These are phyloP conservation scores for Morinoia aosen DNA, from an alignment of 2,888 invertebrate genomes.

Conservation along the genomic window DNA sequence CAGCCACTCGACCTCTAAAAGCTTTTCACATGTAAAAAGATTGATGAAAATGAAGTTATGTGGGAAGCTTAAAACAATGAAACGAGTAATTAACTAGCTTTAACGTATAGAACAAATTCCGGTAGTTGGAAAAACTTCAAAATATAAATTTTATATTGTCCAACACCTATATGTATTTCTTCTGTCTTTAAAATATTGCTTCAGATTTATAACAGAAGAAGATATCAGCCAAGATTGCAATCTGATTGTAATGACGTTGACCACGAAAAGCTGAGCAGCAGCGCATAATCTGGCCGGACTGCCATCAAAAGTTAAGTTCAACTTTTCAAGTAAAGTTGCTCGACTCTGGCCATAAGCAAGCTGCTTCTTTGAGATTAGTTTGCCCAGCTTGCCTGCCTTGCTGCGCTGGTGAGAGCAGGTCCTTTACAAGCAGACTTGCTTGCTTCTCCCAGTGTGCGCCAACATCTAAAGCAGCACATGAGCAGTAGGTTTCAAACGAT, in stretches of 20 bases:
- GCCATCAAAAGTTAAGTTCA: conserved; percentile 51
- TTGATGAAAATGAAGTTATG: not conserved
- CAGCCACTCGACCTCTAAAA: not conserved
- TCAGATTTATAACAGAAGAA: not conserved
- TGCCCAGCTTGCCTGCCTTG: not conserved
- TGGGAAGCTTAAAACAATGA: not conserved
- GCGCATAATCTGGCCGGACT: conserved; percentile 46
- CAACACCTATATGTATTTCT: not conserved
- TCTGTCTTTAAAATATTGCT: not conserved
- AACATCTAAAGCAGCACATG: not conserved
- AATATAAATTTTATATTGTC: not conserved
- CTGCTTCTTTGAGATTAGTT: conserved; percentile 53
- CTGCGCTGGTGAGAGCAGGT: not conserved
- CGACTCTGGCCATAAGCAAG: conserved; percentile 43
- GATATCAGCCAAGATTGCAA: not conserved
- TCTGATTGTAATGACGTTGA: conserved; percentile 20
- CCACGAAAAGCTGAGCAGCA: conserved; percentile 18
- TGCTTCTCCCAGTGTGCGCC: not conserved
- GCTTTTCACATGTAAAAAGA: not conserved
- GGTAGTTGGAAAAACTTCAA: not conserved
- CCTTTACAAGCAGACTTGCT: not conserved
- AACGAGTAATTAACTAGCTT: not conserved
- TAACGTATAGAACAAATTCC: not conserved
- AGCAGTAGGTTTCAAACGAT: not conserved
- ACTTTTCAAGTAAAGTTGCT: conserved; percentile 47